phyloP scores from a whole-genome alignment of 1,140 invertebrate species.

The Potamilus streckersoni region DNA sequence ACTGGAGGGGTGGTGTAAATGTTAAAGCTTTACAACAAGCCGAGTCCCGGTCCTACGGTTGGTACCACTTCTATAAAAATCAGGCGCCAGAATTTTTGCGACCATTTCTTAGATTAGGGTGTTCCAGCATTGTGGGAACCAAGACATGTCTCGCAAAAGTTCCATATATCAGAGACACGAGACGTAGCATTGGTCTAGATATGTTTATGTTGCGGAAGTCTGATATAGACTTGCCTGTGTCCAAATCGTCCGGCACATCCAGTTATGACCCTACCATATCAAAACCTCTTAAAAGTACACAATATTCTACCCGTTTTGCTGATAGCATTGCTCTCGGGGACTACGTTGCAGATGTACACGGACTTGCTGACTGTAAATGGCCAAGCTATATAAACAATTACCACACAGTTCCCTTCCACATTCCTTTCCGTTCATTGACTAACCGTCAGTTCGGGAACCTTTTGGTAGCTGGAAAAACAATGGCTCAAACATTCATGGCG shows the following conservation, averaged over 20 bases:
- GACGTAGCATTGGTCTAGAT: constrained; percentile 20
- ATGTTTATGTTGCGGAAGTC: constrained; percentile 16
- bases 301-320: constrained; percentile 7
- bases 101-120: neutral
- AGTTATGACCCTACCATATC: neutral
- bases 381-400: constrained; percentile 16
- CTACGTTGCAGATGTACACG: constrained; percentile 27
- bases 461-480: constrained; percentile 30
- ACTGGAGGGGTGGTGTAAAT: constrained; percentile 27
- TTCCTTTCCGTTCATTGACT: constrained; percentile 25
- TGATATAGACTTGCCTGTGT: neutral
- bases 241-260: neutral
- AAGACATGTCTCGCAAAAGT: constrained; percentile 3
- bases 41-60: constrained; percentile 22
- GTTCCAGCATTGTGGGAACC: neutral
- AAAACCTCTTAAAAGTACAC: constrained; percentile 1
- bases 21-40: constrained; percentile 8
- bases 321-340: constrained; percentile 24
- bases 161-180: constrained; percentile 24
- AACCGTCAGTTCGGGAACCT: constrained; percentile 26
- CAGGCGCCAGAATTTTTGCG: neutral
- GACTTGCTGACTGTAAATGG: constrained; percentile 6
- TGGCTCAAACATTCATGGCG: constrained; percentile 25
- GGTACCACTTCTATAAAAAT: constrained; percentile 22
- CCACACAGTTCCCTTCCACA: constrained; percentile 16